These are phyloP conservation scores for Neuroterus valhalla DNA, from an alignment of 1,140 invertebrate genomes.

Conservation along the genomic window DNA sequence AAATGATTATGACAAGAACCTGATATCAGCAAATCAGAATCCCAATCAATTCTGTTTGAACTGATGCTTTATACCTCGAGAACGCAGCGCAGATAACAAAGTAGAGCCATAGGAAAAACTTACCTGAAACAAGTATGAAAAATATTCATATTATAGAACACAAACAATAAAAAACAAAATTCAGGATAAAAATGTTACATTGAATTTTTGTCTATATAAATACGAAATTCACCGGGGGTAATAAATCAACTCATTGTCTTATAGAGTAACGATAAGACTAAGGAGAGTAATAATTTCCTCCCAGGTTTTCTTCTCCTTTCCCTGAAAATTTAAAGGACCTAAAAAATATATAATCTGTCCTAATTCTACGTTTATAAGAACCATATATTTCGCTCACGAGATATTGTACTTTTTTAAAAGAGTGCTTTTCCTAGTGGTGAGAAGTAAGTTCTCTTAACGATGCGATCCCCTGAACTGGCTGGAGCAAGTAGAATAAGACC, in stretches of 20 bases:
- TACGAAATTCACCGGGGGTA: not conserved
- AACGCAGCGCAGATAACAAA: not conserved
- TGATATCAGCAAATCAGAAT: not conserved
- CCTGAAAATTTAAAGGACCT: too few species aligned
- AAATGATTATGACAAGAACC: constrained; percentile 1
- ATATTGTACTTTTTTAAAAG: not conserved
- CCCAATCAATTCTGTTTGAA: not conserved
- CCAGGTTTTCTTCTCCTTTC: too few species aligned
- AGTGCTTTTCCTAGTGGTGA: constrained; percentile 9
- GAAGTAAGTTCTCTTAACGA: not conserved
- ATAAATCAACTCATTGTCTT: too few species aligned
- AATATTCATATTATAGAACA: not conserved
- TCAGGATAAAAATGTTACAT: not conserved
- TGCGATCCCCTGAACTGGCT: not conserved
- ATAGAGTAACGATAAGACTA: too few species aligned
- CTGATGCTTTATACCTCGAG: not conserved
- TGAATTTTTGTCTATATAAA: not conserved
- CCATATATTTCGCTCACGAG: not conserved
- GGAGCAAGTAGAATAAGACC: constrained; percentile 20
- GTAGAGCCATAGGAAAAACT: constrained; percentile 5
- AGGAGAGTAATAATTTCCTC: too few species aligned
- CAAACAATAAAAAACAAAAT: not conserved
- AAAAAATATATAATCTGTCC: too few species aligned
- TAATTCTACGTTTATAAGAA: not conserved
- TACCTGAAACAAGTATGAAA: constrained; percentile 10